Conservation (phyloP, 2,888 invertebrate genomes). For the Cacoxenus indagator region DNA sequence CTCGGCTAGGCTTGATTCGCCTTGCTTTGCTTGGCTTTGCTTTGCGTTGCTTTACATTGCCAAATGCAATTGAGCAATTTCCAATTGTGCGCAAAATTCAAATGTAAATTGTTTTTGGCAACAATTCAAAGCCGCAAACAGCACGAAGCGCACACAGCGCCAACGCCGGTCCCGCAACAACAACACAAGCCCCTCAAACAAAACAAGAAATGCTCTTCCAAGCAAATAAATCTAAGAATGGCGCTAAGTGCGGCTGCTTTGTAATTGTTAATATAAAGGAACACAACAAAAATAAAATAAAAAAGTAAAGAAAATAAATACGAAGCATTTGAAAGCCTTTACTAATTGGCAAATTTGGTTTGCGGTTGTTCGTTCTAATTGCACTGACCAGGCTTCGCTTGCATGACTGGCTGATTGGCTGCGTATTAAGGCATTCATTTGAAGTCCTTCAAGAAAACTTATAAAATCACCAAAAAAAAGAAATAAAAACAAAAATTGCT, state of each 20-base stretch:
- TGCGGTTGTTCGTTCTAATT: neutral
- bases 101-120: constrained; percentile 57
- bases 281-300: too few species aligned
- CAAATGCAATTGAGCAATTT: constrained; percentile 58
- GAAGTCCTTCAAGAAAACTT: neutral
- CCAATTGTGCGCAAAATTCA: constrained; percentile 55
- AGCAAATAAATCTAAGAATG: neutral
- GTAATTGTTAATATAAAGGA: too few species aligned
- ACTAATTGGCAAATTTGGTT: neutral
- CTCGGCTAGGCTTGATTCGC: too few species aligned
- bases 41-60: neutral
- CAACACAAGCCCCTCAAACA: too few species aligned
- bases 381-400: neutral
- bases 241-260: neutral
- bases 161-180: too few species aligned
- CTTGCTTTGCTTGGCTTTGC: neutral
- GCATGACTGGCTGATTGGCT: neutral
- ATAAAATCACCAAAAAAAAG: neutral
- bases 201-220: neutral
- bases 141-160: neutral
- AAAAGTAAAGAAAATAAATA: too few species aligned
- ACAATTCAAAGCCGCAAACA: constrained; percentile 40
- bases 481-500: neutral
- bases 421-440: neutral
- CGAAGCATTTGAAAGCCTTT: neutral